Evolutionary conservation across 2,888 invertebrate species (phyloP), one percentile per base, ranked within the genome.

Genomic region (Tenodera sinensis): DNA sequence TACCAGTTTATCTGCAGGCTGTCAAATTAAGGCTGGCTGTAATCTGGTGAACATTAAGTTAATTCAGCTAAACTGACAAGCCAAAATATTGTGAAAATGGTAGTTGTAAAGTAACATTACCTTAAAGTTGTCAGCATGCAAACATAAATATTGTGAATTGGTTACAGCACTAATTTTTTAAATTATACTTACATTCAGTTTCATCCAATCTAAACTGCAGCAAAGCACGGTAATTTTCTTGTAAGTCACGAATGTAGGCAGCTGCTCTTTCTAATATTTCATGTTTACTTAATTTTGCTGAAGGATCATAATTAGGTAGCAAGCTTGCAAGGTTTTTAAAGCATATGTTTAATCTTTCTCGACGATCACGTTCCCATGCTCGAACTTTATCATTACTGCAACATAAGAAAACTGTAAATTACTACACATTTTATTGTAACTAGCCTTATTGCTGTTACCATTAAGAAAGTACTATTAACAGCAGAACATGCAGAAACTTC

Each of bases 291-390:
- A 91, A 88, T 9, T 91, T 90, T 3, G 91, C 87, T 4, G 91
- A 90, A 3, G 92, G 91, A 90, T 93, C 93, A 90, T 92, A 92
- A 88, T 92, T 91, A n/a, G 95, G 95, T 88, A 95, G 91, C 86
- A 94, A 92, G 91, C 94, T 94, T 88, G 93, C 93, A 88, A 95
- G 92, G 9, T 93, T 93, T 90, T 93, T 93, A 92, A 95, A 95
- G 84, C 93, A 93, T 25, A 93, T 92, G 91, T 96, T 96, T 92
- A 96, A 94, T 92, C 96, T 95, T 91, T 95, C 95, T 91, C 96
- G 94, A 92, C 96, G 94, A 92, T 95, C 95, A 92, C 95, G 94
- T 93, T 96, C 96, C 96, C 96, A 96, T 94, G 95, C 95, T 28
- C 89, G 84, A 27, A 84, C 87, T 84, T 90, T 89, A 27, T n/a